Evolutionary conservation across 53 echinoderm and acorn worm genomes (phyloP).

Genomic region (Henricia sp.): DNA sequence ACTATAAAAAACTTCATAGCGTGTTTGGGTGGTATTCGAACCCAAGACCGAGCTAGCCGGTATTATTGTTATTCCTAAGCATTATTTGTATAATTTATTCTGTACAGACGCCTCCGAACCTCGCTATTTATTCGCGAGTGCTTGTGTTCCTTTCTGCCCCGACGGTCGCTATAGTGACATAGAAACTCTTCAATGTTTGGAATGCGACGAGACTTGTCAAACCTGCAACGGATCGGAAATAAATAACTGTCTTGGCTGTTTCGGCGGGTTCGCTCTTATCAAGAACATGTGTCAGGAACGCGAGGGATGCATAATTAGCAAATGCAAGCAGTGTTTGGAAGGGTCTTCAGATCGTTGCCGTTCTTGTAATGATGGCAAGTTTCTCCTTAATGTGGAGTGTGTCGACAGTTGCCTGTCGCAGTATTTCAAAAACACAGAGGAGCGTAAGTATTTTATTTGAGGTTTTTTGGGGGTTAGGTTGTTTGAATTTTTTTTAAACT

Average conservation of each 20-base stretch:
- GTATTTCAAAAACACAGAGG: constrained; percentile 17
- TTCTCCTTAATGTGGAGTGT: constrained; percentile 37
- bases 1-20: no score
- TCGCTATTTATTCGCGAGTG: constrained; percentile 69
- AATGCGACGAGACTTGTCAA: constrained; percentile 73
- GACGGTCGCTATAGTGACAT: constrained; percentile 45
- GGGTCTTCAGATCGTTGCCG: background rate
- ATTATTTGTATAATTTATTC: no score
- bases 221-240: constrained; percentile 64
- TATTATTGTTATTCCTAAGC: no score
- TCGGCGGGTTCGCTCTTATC: background rate
- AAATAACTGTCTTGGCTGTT: constrained; percentile 54
- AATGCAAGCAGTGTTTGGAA: constrained; percentile 13
- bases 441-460: no score
- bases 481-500: no score
- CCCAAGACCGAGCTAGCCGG: no score
- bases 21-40: no score
- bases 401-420: constrained; percentile 28
- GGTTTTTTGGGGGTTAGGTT: no score
- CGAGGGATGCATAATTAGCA: background rate
- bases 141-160: constrained; percentile 78
- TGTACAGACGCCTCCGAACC: background rate
- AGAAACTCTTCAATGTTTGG: constrained; percentile 46
- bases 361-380: constrained; percentile 5
- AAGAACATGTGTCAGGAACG: background rate